These are phyloP conservation scores for Erebia palarica DNA, from an alignment of 2,888 invertebrate species.

Conservation along the genomic window DNA sequence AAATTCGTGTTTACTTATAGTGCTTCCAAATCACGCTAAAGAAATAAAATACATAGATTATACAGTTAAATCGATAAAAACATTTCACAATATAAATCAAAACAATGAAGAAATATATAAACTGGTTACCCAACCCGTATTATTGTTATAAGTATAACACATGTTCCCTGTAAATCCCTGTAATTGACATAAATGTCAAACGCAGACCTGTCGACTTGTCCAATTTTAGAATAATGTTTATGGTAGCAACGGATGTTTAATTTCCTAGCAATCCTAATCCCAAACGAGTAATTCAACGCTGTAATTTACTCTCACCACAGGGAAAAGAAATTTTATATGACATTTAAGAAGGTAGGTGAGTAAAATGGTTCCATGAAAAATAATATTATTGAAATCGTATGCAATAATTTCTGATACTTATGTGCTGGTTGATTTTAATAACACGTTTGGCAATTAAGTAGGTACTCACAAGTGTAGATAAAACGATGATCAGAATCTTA, in stretches of 20 bases:
- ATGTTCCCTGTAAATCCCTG: constrained; percentile 45
- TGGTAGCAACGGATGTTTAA: constrained; percentile 68
- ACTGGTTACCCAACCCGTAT: constrained; percentile 27
- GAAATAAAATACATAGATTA: background rate
- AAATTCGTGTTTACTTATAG: background rate
- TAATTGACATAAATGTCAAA: constrained; percentile 74
- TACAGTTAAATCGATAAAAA: background rate
- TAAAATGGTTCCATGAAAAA: constrained; percentile 9
- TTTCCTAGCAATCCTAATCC: constrained; percentile 40
- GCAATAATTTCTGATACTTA: constrained; percentile 12
- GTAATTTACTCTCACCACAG: constrained; percentile 18
- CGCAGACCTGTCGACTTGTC: constrained; percentile 53
- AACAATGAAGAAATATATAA: constrained; percentile 20
- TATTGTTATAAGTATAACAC: constrained; percentile 37
- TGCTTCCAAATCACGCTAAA: background rate
- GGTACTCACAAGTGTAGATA: constrained; percentile 6
- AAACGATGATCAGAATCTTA: background rate
- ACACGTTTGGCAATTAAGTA: constrained; percentile 12
- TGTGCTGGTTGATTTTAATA: constrained; percentile 12
- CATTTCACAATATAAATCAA: constrained; percentile 8
- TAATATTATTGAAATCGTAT: constrained; percentile 6
- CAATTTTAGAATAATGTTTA: constrained; percentile 76
- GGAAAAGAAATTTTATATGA: constrained; percentile 25
- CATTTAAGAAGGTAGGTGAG: background rate
- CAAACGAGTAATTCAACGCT: constrained; percentile 19